phyloP scores from a whole-genome alignment of 1,140 invertebrate species.

The Tribolium castaneum region DNA sequence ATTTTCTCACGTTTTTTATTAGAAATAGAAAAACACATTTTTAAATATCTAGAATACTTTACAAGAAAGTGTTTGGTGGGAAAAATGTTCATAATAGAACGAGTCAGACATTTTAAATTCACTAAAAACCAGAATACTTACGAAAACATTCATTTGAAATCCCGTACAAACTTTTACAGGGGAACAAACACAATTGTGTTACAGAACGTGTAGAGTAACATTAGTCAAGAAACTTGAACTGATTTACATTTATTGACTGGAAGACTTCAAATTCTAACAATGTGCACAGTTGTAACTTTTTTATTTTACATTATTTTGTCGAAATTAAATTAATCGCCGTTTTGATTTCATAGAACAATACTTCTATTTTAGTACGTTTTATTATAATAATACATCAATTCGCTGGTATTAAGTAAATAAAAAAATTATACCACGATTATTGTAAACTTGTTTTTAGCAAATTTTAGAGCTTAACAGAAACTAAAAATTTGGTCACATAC shows the following conservation, averaged over 20 bases:
- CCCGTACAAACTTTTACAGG: background rate
- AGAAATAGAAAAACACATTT: background rate
- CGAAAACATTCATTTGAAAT: background rate
- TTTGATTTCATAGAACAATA: no score
- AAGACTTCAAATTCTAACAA: background rate
- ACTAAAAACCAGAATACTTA: background rate
- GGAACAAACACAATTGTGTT: background rate
- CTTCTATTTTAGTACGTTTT: no score
- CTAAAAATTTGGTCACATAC: no score
- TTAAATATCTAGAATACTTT: background rate
- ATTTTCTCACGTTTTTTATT: background rate
- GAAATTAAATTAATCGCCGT: no score
- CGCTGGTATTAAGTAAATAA: no score
- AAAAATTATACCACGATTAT: no score
- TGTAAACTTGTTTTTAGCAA: no score
- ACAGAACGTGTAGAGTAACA: background rate
- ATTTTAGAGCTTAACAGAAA: no score
- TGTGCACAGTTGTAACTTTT: background rate
- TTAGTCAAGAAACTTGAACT: background rate
- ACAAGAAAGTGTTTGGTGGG: background rate
- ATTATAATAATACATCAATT: no score
- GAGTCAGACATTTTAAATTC: background rate
- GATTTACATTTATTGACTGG: background rate
- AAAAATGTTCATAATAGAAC: background rate
- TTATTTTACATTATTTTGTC: background rate